Conservation (phyloP, 2,797 vertebrate species). For the Helicolenus hilgendorfi region DNA sequence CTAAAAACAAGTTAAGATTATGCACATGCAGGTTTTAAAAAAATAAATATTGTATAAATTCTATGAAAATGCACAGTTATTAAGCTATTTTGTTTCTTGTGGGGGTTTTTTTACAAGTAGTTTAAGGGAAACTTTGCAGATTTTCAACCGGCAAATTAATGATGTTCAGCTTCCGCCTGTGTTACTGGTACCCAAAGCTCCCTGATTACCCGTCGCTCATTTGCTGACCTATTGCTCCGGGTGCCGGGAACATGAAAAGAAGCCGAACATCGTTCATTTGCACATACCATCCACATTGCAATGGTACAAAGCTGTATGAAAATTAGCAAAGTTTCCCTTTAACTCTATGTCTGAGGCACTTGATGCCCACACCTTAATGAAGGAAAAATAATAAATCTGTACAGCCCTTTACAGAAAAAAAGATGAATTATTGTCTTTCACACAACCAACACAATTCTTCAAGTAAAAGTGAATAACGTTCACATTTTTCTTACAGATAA, state of each 20-base stretch:
- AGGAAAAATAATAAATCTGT: neutral
- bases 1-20: neutral
- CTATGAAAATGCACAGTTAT: neutral
- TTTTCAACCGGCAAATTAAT: neutral
- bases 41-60: neutral
- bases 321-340: neutral
- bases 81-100: neutral
- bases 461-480: constrained; percentile 7
- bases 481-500: constrained; percentile 27
- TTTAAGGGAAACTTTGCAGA: neutral
- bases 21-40: neutral
- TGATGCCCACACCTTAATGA: neutral
- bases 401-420: neutral
- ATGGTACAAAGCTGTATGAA: no score
- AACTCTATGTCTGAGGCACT: neutral
- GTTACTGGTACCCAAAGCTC: neutral
- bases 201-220: no score
- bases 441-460: neutral
- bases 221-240: no score
- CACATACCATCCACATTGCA: neutral
- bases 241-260: neutral
- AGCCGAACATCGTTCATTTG: neutral
- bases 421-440: neutral
- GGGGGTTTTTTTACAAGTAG: neutral
- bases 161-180: neutral